Conservation (phyloP, 2,113 vertebrate genomes). For the Poeciliopsis occidentalis region DNA sequence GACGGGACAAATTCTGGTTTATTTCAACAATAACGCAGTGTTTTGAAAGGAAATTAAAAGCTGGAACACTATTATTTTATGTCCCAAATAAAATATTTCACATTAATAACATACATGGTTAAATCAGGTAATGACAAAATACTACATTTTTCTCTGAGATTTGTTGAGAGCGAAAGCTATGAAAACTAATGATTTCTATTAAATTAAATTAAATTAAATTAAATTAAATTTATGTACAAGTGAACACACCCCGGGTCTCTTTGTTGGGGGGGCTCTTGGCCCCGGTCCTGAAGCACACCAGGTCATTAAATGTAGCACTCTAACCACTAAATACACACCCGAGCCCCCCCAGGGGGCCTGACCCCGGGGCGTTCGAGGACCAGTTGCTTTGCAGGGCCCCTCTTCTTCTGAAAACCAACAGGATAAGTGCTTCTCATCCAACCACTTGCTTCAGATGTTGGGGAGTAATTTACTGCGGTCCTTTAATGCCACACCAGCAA, state of each 20-base stretch:
- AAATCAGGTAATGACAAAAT: too few species aligned
- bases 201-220: background rate
- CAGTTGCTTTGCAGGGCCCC: slow-evolving; percentile 68
- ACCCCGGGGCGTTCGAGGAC: slow-evolving; percentile 36
- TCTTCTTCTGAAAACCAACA: too few species aligned
- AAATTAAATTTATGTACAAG: background rate
- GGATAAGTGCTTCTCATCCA: too few species aligned
- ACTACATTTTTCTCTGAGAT: too few species aligned
- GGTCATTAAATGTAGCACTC: slow-evolving; percentile 26
- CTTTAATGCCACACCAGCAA: slow-evolving; percentile 38
- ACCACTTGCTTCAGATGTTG: too few species aligned
- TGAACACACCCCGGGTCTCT: background rate
- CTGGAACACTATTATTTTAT: background rate
- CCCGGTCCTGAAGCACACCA: slow-evolving; percentile 7
- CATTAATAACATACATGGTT: too few species aligned
- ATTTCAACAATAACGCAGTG: background rate
- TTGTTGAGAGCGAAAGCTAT: too few species aligned
- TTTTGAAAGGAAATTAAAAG: background rate
- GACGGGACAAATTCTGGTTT: background rate
- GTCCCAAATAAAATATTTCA: background rate
- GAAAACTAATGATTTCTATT: background rate
- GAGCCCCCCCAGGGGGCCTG: too few species aligned
- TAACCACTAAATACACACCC: too few species aligned
- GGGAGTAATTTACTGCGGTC: too few species aligned
- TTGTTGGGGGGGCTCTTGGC: slow-evolving; percentile 28